Base-by-base conservation (phyloP, 2,888 invertebrate genomes). In the Philopedon plagiatum region DNA sequence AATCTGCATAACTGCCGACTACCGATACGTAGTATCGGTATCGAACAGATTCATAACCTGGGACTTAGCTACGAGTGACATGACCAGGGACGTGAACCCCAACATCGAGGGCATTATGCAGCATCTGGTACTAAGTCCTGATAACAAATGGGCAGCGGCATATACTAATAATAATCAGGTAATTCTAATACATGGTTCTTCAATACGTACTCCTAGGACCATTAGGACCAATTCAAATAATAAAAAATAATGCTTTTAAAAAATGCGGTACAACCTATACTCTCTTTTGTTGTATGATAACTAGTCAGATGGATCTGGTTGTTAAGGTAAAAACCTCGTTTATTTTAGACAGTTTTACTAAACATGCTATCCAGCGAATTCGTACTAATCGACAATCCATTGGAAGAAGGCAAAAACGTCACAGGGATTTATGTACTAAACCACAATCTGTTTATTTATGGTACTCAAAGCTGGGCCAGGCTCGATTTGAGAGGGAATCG, bases 11-110 rank as follows among this genome's bases (percentile, higher is more conserved):
- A 97, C 97, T 5, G 93, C 94, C 0, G 97, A 98, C 86, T 93
- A 92, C 80, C 92, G 96, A 23, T 96, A 97, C 85, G 93, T 99
- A 76, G 96, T 99, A 0, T 97, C 98, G 1, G 96, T 98, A 79
- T 98, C 98, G 1, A 99, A 98, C 81, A 90, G 96, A 78, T 97
- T 99, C 76, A 97, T 99, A 76, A 98, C 98, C 32, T 99, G 98
- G 94, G 98, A 99, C 86, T 86, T 99, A 26, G 93, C 95, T 23
- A 98, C 98, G 0, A 98, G 98, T 61, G 99, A 99, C 85, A 89
- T 98, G 82, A 95, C 97, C 0, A 88, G 98, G 29, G 96, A 97
- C 82, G 92, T 96, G 0, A 95, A 96, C 83, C 98, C 98, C 0
- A 93, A 93, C 4, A 93, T 98, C 18, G 97, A 97, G 82, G 98